A percentile compares a stretch with the other conserved stretches of the same genome.
Conservation (phyloP, 2,797 vertebrate species). For the Lutjanus argentimaculatus region DNA sequence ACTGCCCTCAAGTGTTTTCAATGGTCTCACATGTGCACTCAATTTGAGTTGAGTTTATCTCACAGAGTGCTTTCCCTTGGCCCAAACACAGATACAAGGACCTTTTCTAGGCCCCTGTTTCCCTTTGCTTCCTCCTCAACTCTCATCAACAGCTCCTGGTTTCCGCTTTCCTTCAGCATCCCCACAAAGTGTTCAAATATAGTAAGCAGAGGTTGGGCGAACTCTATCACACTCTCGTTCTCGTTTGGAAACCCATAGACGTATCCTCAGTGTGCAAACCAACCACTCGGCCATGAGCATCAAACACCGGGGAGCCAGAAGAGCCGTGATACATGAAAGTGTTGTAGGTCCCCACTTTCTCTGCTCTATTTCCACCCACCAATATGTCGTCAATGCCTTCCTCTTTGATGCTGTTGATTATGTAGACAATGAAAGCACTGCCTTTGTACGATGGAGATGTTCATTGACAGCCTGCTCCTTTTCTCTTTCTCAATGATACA, state of each 20-base stretch:
- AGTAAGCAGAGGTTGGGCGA: fast-evolving
- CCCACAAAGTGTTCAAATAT: neutral
- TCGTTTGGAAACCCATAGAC: fast-evolving
- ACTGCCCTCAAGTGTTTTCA: too few species aligned
- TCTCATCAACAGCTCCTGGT: fast-evolving
- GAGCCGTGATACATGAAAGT: conserved; percentile 48
- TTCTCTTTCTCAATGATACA: conserved; percentile 31
- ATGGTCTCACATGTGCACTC: too few species aligned
- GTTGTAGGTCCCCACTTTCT: neutral
- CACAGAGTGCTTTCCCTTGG: neutral
- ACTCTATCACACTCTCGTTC: neutral
- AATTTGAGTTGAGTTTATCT: too few species aligned
- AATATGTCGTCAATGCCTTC: neutral
- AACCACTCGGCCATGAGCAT: neutral
- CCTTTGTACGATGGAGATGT: neutral
- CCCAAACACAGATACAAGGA: neutral
- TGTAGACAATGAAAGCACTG: fast-evolving
- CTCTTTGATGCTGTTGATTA: fast-evolving
- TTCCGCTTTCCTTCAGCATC: fast-evolving
- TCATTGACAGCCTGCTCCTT: fast-evolving
- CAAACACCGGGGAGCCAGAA: conserved; percentile 62
- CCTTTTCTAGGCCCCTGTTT: fast-evolving
- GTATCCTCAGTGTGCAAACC: conserved; percentile 43
- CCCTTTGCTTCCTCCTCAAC: fast-evolving
- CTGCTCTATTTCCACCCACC: fast-evolving